phyloP scores from a whole-genome alignment of 2,113 vertebrate genomes.

The Hydrolagus affinis region DNA sequence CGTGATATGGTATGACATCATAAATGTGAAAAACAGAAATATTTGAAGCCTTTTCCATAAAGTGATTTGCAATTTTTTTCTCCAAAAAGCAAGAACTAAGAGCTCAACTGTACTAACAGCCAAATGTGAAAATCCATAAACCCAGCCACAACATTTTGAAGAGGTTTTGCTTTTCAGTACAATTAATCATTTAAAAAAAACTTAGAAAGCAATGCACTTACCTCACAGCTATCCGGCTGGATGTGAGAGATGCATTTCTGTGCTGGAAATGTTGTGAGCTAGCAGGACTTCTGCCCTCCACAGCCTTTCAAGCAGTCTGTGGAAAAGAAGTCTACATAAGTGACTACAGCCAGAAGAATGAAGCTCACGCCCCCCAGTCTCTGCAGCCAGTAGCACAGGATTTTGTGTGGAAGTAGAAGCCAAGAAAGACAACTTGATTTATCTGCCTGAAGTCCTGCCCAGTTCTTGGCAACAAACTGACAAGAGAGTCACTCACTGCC shows the following conservation, averaged over 20 bases:
- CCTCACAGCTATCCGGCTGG: slow-evolving; percentile 49
- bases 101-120: slow-evolving; percentile 11
- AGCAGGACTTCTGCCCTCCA: slow-evolving; percentile 57
- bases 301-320: slow-evolving; percentile 73
- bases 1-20: slow-evolving; percentile 9
- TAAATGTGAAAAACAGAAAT: slow-evolving; percentile 28
- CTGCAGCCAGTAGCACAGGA: slow-evolving; percentile 76
- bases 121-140: slow-evolving; percentile 20
- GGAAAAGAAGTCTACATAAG: slow-evolving; percentile 86
- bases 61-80: not conserved
- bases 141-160: slow-evolving; percentile 13
- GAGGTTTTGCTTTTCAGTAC: slow-evolving; percentile 17
- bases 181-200: slow-evolving; percentile 11
- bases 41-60: slow-evolving; percentile 14
- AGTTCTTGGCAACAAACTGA: slow-evolving; percentile 28
- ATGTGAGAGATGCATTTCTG: slow-evolving; percentile 53
- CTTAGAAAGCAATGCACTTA: slow-evolving; percentile 46
- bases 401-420: slow-evolving; percentile 47
- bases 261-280: slow-evolving; percentile 42
- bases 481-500: slow-evolving; percentile 4
- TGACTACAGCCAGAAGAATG: slow-evolving; percentile 68
- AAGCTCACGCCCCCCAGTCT: slow-evolving; percentile 60
- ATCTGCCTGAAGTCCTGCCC: slow-evolving; percentile 44
- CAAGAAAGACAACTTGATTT: slow-evolving; percentile 49
- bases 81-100: slow-evolving; percentile 9